A percentile compares a stretch with the other conserved stretches of the same genome.
These are phyloP conservation scores for Anisognathus igniventris DNA, from an alignment of 2,797 vertebrate genomes.

Conservation along the genomic window DNA sequence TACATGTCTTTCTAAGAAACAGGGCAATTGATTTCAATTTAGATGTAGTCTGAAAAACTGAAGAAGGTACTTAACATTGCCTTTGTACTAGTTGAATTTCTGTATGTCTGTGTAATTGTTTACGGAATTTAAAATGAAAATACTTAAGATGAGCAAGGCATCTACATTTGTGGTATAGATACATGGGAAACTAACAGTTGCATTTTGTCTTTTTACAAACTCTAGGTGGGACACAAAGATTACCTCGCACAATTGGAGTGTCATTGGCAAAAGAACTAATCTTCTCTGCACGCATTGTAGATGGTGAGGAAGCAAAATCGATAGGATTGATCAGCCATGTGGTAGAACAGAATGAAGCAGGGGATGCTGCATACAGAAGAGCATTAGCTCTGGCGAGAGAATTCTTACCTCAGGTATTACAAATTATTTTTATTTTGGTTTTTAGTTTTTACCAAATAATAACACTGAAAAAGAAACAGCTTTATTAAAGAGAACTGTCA, in stretches of 20 bases:
- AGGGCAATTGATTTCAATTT: not conserved
- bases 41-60: not conserved
- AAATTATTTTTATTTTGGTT: not conserved
- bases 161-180: not conserved
- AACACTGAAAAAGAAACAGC: not conserved
- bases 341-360: constrained; percentile 88
- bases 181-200: not conserved
- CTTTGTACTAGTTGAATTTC: not conserved
- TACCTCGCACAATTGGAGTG: constrained; percentile 86
- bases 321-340: constrained; percentile 89
- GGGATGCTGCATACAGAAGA: constrained; percentile 89
- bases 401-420: constrained; percentile 92
- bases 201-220: not conserved
- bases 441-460: not conserved
- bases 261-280: constrained; percentile 94
- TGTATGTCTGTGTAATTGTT: not conserved
- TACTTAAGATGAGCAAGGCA: not conserved
- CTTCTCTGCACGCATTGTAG: constrained; percentile 87
- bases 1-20: not conserved
- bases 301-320: constrained; percentile 84
- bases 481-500: not conserved
- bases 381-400: constrained; percentile 89
- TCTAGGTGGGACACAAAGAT: constrained; percentile 91
- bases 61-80: not conserved
- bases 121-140: not conserved